Evolutionary conservation across 2,888 invertebrate species (phyloP), one percentile per base, ranked within the genome.

Genomic region (Megastigmus dorsalis): DNA sequence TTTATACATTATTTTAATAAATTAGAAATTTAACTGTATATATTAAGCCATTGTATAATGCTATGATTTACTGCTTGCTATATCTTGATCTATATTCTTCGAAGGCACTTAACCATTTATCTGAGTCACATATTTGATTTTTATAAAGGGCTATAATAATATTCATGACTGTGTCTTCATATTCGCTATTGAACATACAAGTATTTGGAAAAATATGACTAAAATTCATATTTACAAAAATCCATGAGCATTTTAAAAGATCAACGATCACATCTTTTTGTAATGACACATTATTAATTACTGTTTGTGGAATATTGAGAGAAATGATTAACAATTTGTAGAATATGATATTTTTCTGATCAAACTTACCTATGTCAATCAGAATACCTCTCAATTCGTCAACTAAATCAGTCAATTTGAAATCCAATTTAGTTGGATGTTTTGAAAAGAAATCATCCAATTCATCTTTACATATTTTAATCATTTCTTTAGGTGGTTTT

Each of bases 71-170:
- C 45, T 54, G 20, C 10, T 62, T 36, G 26, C 15, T 6, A 18
- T 30, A 69, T 57, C 43, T 74, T 15, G 2, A 13, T 57, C 33
- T 63, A 20, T 63, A 74, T 13, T 68, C 63, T 23, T 50, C 20
- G 52, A 75, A 75, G 72, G 75, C 75, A 71, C 66, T 48, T 52
- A 23, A 65, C 72, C 72, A 76, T 26, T 69, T 72, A 0, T 52
- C 15, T 36, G 63, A 26, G 18, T 76, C 48, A 9, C 28, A 4
- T 23, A 50, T 41, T 18, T 68, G 68, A 33, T 68, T 57, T 2
- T 50, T 52, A 7, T 72, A 72, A 20, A 72, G 23, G 4, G 36
- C 65, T 54, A 73, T 69, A 20, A 73, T 54, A 43, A 73, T 76
- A 5, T 69, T 69, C 10, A 73, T 69, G 5, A 73, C 43, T 6